A percentile compares a stretch with the other conserved stretches of the same genome.
Evolutionary conservation across 2,797 vertebrate species (phyloP).

Genomic region (Decapterus maruadsi): DNA sequence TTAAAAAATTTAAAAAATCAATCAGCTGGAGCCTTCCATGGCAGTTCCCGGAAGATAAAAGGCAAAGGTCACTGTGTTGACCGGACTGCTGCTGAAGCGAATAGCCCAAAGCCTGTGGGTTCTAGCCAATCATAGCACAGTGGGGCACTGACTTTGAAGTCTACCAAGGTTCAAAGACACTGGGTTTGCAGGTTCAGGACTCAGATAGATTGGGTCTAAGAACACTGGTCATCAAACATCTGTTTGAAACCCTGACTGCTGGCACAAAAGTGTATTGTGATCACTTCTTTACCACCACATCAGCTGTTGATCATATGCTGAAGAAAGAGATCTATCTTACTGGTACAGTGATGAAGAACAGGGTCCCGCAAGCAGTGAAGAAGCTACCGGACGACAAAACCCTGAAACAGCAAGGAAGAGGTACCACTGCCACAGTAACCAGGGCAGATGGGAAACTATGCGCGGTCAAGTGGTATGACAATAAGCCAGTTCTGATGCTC

Average conservation of each 20-base stretch:
- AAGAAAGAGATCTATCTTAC: slow-evolving; percentile 12
- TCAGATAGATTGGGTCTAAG: slow-evolving; percentile 2
- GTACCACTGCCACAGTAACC: no score
- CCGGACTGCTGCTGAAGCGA: no score
- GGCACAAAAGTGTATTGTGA: slow-evolving; percentile 23
- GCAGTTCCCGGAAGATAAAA: no score
- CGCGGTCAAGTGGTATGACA: slow-evolving; percentile 21
- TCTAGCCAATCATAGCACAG: no score
- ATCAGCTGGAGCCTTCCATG: no score
- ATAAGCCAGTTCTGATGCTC: slow-evolving; percentile 24
- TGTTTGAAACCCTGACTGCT: slow-evolving; percentile 7
- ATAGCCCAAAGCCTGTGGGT: no score
- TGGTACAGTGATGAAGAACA: slow-evolving; percentile 13
- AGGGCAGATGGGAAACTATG: neutral
- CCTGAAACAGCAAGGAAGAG: no score
- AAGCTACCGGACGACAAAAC: neutral
- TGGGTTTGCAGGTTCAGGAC: neutral
- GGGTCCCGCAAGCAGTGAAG: accelerated
- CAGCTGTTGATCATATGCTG: neutral
- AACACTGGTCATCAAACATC: neutral
- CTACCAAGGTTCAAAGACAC: slow-evolving; percentile 6
- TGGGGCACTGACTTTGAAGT: neutral
- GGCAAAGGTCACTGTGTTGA: no score
- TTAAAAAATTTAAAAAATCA: no score
- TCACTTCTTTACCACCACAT: slow-evolving; percentile 1